These are phyloP conservation scores for Phyllostomus hastatus DNA, from an alignment of 2,113 vertebrate genomes.

Conservation along the genomic window DNA sequence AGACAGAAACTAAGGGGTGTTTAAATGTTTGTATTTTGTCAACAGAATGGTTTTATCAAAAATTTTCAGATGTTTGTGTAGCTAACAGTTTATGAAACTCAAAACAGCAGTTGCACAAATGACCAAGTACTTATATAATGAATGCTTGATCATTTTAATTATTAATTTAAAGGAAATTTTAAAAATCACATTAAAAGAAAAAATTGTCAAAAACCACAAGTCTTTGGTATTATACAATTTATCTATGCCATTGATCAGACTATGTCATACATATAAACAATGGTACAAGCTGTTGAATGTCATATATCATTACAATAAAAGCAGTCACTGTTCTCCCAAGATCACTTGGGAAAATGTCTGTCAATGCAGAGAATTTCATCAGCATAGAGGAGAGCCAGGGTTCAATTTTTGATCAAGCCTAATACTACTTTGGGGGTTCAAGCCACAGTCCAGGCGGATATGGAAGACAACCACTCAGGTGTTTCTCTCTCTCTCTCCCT, in stretches of 20 bases:
- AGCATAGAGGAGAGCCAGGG: neutral
- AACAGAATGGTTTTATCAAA: neutral
- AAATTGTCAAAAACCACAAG: neutral
- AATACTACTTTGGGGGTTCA: no score
- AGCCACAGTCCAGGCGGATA: no score
- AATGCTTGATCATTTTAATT: neutral
- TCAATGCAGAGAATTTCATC: neutral
- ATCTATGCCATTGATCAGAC: neutral
- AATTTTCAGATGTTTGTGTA: fast-evolving
- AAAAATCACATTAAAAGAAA: neutral
- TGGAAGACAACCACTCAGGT: no score
- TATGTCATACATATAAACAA: neutral
- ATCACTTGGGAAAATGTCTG: neutral
- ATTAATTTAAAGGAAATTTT: neutral
- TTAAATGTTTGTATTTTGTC: neutral
- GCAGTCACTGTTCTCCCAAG: neutral
- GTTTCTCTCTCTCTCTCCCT: no score
- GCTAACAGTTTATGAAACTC: neutral
- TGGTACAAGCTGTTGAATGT: neutral
- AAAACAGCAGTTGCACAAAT: neutral
- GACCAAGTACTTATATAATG: neutral
- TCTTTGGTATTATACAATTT: neutral
- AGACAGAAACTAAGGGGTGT: neutral
- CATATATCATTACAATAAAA: neutral
- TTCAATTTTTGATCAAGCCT: no score